Evolutionary conservation across 2,888 invertebrate species (phyloP).

Genomic region (Epirrita christyi): DNA sequence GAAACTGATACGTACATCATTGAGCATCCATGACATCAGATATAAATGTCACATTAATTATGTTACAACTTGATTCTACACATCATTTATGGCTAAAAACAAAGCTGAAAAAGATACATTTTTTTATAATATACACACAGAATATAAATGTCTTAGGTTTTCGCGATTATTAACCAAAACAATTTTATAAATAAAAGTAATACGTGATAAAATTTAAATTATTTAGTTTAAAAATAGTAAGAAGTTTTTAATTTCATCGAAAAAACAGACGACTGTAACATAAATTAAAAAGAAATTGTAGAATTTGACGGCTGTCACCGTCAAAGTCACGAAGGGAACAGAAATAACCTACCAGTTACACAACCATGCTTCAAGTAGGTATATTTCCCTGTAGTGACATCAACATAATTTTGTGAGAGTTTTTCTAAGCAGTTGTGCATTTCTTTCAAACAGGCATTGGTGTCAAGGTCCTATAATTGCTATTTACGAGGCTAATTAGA

Average conservation of each 20-base stretch:
- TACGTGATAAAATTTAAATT: no score
- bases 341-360: slow-evolving; percentile 57
- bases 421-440: slow-evolving; percentile 60
- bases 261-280: background rate
- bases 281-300: slow-evolving; percentile 11
- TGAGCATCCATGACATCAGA: slow-evolving; percentile 4
- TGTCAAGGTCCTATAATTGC: slow-evolving; percentile 64
- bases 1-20: slow-evolving; percentile 8
- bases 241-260: no score
- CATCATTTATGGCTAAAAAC: no score
- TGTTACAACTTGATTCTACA: no score
- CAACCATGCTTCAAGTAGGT: slow-evolving; percentile 42
- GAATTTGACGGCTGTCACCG: slow-evolving; percentile 42
- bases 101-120: no score
- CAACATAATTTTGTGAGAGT: slow-evolving; percentile 49
- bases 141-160: no score
- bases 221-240: no score
- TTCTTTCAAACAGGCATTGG: slow-evolving; percentile 52
- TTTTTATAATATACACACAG: no score
- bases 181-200: no score
- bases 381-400: slow-evolving; percentile 62
- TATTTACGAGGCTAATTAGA: slow-evolving; percentile 39
- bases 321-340: slow-evolving; percentile 43
- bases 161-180: no score
- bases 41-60: background rate